Evolutionary conservation across 2,888 invertebrate genomes (phyloP).

Genomic region (Mesorhabditis sp.): DNA sequence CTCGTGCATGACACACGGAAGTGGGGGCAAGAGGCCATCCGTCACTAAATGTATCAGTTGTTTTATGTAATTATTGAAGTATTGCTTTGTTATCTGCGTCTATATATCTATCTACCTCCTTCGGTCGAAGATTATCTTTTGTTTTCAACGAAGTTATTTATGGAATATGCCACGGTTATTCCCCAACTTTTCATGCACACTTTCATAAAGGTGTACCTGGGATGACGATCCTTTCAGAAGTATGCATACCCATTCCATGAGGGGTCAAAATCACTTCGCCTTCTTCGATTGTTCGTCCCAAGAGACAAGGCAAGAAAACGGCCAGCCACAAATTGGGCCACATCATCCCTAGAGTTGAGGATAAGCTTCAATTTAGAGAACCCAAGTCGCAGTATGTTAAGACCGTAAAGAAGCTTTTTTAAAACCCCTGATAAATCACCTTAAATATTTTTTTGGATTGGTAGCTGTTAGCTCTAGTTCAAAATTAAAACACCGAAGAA

Average conservation of each 20-base stretch:
- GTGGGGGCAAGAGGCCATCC: conserved; percentile 43
- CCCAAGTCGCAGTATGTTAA: too few species aligned
- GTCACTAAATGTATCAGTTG: conserved; percentile 22
- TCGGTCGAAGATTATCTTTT: background rate
- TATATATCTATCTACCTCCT: background rate
- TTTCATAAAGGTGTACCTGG: conserved; percentile 35
- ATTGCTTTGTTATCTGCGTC: background rate
- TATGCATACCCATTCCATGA: conserved; percentile 49
- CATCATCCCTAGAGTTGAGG: too few species aligned
- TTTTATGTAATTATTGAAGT: background rate
- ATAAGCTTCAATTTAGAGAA: too few species aligned
- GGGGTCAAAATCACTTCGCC: conserved; percentile 43
- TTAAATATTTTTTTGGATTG: too few species aligned
- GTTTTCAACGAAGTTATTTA: too few species aligned
- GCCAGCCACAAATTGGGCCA: too few species aligned
- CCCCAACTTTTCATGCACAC: background rate
- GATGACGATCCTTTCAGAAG: conserved; percentile 44
- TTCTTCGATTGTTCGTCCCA: conserved; percentile 15
- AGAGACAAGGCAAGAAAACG: background rate
- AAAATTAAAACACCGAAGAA: too few species aligned
- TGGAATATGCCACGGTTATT: background rate
- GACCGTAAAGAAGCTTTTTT: too few species aligned
- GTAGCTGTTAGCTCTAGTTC: too few species aligned
- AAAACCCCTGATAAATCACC: too few species aligned
- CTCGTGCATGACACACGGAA: conserved; percentile 50